Evolutionary conservation across 2,797 vertebrate species (phyloP), one percentile per base, ranked within the genome.

Genomic region (Alcedo atthis): DNA sequence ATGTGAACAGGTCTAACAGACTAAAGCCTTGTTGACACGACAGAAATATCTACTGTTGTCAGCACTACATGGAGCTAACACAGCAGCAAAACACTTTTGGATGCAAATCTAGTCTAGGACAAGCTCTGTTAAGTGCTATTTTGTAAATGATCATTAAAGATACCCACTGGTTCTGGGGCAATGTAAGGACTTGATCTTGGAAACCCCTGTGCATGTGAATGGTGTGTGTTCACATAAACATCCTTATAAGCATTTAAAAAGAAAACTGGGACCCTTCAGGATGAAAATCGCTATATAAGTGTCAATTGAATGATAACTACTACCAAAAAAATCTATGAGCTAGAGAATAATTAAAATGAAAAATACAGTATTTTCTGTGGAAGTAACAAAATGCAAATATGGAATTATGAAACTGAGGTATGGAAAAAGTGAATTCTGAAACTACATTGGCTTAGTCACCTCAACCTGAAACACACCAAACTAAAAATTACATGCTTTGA

Each of bases 81-180:
- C 81, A 80, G 53, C 59, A 81, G 20, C 64, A 89, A 80, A 94
- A 33, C 54, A 71, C 91, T 95, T 87, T 7, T 9, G 45, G 61
- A 80, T 95, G 90, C 88, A 90, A 88, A 91, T 96, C 58, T 80
- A 62, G 58, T 82, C 43, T 51, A 64, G 58, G 68, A 85, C 18
- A 82, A 88, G 37, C 26, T 90, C 81, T 68, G 10, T 77, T 91
- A 78, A 94, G 66, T 86, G 86, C 64, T 70, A 1, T 78, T 87
- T 93, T 87, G 33, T 74, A 88, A 95, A 82, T 88, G 51, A 45
- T 87, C 62, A 37, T 84, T 93, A 75, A 85, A 92, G 73, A 61
- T 37, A 70, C 81, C 61, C 37, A 49, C 70, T 77, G 45, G 71
- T 96, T 71, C 61, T 87, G 49, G 49, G 30, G 32, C 77, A 66